Base-by-base conservation (phyloP, 92 coral and sea anemone species). In the Porites cylindrica region DNA sequence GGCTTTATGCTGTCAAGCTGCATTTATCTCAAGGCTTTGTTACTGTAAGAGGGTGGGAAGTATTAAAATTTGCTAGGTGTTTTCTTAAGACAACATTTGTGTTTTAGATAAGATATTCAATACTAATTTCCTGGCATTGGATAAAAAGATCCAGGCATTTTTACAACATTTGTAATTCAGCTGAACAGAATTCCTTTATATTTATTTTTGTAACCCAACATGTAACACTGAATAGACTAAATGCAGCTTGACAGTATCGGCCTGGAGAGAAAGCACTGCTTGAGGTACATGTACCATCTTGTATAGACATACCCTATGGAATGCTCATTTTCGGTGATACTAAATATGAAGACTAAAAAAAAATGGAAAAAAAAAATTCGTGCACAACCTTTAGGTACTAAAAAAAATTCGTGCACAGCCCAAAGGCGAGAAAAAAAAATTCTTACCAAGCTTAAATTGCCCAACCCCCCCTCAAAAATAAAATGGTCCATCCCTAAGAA, bases 1-100 rank as follows among this genome's bases (percentile, higher is more conserved):
- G 88, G 89, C 51, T 84, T 61, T 80, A 90, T 84, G 86, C 90
- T 85, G 52, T 87, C 91, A 80, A 87, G 86, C 86, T 87, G 86
- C 80, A 67, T 87, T 74, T 87, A 79, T 21, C 23, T 21, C 23
- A 21, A 21, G 23, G 23, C 23, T 21, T 21, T 21, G 23, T 21
- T 21, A 21, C 23, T 21, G 23, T 21, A 21, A 21, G 23, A 21
- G 23, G 23, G 23, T 21, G 23, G 23, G 23, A 21, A 21, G 23
- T 21, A 21, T 21, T 21, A 21, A 21, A 21, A 21, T 21, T 21
- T 21, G 23, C 23, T 21, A 21, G 23, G 23, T 21, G 23, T 21
- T 21, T 21, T 21, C 23, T 21, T 21, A 21, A 21, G 23, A 21
- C 23, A 21, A 21, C 23, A 21, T 21, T 21, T 21, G 23, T 21